These are phyloP conservation scores for Atherinosoma microstoma DNA, from an alignment of 2,797 vertebrate genomes.

Conservation along the genomic window DNA sequence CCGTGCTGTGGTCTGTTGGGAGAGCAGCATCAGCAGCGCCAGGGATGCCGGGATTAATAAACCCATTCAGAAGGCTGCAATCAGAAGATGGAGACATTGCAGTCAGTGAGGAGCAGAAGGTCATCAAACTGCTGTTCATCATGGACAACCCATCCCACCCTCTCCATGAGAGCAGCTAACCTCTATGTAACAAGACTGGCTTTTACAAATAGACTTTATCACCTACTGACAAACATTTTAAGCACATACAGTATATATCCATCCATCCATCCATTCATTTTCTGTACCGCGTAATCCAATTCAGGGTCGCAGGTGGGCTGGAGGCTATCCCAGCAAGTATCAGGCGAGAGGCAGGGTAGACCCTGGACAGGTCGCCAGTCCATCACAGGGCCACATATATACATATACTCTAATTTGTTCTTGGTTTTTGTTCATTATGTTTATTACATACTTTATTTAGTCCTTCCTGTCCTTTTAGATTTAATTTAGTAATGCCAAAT, in stretches of 20 bases:
- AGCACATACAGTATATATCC: no score
- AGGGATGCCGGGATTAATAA: background rate
- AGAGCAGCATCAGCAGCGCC: background rate
- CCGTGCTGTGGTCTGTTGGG: background rate
- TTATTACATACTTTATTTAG: no score
- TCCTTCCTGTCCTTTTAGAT: background rate
- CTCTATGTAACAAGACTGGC: background rate
- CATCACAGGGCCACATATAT: no score
- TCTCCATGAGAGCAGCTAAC: background rate
- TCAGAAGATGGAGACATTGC: background rate
- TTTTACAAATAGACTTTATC: no score
- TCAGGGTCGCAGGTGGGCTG: no score
- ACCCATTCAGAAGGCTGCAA: background rate
- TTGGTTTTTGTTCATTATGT: background rate
- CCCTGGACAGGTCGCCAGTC: no score
- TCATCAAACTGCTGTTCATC: background rate
- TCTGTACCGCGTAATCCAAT: no score
- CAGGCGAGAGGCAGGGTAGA: no score
- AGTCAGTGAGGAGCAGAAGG: slow-evolving; percentile 1
- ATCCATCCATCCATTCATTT: no score
- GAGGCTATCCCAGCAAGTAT: no score
- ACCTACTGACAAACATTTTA: no score
- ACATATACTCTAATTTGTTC: no score
- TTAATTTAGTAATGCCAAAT: background rate
- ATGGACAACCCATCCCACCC: background rate